Evolutionary conservation across 1,140 invertebrate genomes (phyloP).

Genomic region (Eupeodes corollae): DNA sequence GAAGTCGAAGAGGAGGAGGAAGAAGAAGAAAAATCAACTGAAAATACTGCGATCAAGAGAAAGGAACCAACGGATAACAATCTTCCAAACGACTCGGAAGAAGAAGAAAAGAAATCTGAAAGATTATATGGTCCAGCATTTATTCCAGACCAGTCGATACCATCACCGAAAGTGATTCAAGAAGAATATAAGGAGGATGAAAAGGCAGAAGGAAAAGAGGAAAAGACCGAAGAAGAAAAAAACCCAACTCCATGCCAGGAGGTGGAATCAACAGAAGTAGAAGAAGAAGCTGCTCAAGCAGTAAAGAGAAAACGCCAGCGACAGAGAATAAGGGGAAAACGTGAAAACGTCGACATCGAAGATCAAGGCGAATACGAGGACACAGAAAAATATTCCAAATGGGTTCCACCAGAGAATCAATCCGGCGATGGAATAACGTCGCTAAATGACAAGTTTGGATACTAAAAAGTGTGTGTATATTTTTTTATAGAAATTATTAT

Average conservation of each 20-base stretch:
- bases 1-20: slow-evolving; percentile 34
- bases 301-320: slow-evolving; percentile 14
- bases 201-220: slow-evolving; percentile 7
- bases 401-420: slow-evolving; percentile 66
- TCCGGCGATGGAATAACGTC: slow-evolving; percentile 67
- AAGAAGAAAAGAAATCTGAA: neutral
- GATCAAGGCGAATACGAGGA: slow-evolving; percentile 41
- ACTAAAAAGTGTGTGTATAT: slow-evolving; percentile 38
- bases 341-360: slow-evolving; percentile 36
- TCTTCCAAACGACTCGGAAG: neutral
- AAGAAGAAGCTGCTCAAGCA: neutral
- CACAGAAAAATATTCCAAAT: slow-evolving; percentile 56
- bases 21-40: slow-evolving; percentile 1
- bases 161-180: neutral
- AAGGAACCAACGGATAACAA: neutral
- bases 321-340: slow-evolving; percentile 29
- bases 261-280: neutral
- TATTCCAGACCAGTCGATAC: slow-evolving; percentile 2
- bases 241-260: slow-evolving; percentile 10
- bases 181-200: slow-evolving; percentile 4
- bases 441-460: slow-evolving; percentile 74
- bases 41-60: no score
- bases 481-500: no score
- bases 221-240: slow-evolving; percentile 17
- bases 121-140: slow-evolving; percentile 1